Conservation (phyloP, 2,113 vertebrate species). For the Egretta garzetta region DNA sequence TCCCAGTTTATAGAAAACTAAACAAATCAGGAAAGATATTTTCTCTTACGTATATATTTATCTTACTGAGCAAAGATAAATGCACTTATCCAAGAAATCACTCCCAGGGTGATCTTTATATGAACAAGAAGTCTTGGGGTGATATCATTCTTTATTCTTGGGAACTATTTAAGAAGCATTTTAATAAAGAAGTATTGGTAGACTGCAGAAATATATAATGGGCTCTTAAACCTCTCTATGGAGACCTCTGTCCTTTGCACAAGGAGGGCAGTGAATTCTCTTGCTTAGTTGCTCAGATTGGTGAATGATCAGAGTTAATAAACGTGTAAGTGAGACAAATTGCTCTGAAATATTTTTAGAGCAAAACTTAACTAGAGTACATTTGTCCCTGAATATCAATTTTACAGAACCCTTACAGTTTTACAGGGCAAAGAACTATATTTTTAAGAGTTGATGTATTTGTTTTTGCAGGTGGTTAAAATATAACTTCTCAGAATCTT, state of each 20-base stretch:
- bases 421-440: slow-evolving; percentile 17
- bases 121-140: neutral
- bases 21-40: neutral
- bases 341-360: slow-evolving; percentile 61
- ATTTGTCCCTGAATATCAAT: slow-evolving; percentile 46
- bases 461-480: slow-evolving; percentile 66
- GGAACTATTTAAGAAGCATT: neutral
- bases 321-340: slow-evolving; percentile 58
- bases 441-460: slow-evolving; percentile 45
- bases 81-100: neutral
- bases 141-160: neutral
- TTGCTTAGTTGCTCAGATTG: neutral
- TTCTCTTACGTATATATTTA: neutral
- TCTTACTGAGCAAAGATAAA: neutral
- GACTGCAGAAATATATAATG: neutral
- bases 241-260: neutral
- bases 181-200: slow-evolving; percentile 5
- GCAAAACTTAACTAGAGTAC: slow-evolving; percentile 24
- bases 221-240: neutral
- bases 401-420: slow-evolving; percentile 8
- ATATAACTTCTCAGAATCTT: slow-evolving; percentile 37
- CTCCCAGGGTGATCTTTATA: neutral
- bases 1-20: neutral
- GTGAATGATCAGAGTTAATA: slow-evolving; percentile 37
- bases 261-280: neutral